phyloP scores from a whole-genome alignment of 2,113 vertebrate species.

The Sula dactylatra region DNA sequence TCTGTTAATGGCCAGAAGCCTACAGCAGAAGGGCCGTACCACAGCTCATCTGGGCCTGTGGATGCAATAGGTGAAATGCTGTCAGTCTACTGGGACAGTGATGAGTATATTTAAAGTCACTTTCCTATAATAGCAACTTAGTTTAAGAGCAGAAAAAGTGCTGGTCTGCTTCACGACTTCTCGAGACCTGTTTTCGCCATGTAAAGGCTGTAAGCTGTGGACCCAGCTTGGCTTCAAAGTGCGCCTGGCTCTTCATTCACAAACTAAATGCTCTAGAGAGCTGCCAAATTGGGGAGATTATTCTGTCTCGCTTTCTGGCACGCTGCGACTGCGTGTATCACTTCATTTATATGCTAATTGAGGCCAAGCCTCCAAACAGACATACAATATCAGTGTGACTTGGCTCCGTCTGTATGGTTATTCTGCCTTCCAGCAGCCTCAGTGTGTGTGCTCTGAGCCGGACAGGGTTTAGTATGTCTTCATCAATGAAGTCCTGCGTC shows the following conservation, averaged over 20 bases:
- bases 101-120: background rate
- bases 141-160: background rate
- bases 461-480: background rate
- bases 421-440: constrained; percentile 7
- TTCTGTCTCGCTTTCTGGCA: constrained; percentile 9
- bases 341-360: constrained; percentile 61
- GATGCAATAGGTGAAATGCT: background rate
- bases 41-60: background rate
- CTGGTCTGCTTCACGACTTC: background rate
- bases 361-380: constrained; percentile 40
- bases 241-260: constrained; percentile 21
- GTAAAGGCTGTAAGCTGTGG: background rate
- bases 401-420: background rate
- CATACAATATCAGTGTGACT: background rate
- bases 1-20: background rate
- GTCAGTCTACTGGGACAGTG: background rate
- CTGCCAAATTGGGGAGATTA: constrained; percentile 39
- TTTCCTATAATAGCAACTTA: background rate
- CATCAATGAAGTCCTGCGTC: background rate
- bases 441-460: background rate
- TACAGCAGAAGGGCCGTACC: background rate
- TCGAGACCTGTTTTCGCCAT: background rate
- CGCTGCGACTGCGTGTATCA: background rate
- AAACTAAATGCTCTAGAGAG: constrained; percentile 1
- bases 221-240: background rate